Percentiles rank a stretch among this genome's conserved stretches.
Evolutionary conservation across 2,113 vertebrate genomes (phyloP).

Genomic region (Oceanodroma tethys): DNA sequence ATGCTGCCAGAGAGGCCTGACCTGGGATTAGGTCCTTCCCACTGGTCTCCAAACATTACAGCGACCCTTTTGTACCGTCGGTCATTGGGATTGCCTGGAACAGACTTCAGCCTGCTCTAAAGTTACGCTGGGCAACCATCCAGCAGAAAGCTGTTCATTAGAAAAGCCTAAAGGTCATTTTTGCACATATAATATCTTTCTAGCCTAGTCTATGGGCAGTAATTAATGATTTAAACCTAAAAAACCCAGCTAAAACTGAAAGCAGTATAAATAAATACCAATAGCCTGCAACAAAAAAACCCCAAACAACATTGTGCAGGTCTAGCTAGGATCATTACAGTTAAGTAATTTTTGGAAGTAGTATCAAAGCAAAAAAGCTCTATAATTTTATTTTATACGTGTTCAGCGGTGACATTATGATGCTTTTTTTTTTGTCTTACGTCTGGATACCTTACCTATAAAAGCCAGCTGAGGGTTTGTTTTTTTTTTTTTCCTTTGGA

Average conservation of each 20-base stretch:
- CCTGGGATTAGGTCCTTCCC: neutral
- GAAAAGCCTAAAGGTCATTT: conserved; percentile 39
- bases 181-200: conserved; percentile 10
- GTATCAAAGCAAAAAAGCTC: neutral
- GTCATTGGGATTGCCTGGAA: neutral
- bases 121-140: conserved; percentile 27
- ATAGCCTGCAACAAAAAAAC: conserved; percentile 11
- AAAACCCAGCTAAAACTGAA: conserved; percentile 42
- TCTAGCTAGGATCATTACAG: conserved; percentile 39
- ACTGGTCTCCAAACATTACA: neutral
- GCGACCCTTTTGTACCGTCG: neutral
- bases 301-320: neutral
- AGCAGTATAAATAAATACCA: conserved; percentile 49
- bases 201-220: neutral
- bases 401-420: conserved; percentile 1
- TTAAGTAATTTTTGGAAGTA: conserved; percentile 1
- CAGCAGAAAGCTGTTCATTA: conserved; percentile 33
- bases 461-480: conserved; percentile 37
- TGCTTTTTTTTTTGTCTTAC: neutral
- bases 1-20: neutral
- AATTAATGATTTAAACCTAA: conserved; percentile 15
- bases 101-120: conserved; percentile 4
- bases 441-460: conserved; percentile 49
- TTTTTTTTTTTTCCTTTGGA: neutral
- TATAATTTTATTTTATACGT: conserved; percentile 28